A percentile compares a stretch with the other conserved stretches of the same genome.
Conservation (phyloP, 2,113 vertebrate genomes). For the Myrmecophaga tridactyla region DNA sequence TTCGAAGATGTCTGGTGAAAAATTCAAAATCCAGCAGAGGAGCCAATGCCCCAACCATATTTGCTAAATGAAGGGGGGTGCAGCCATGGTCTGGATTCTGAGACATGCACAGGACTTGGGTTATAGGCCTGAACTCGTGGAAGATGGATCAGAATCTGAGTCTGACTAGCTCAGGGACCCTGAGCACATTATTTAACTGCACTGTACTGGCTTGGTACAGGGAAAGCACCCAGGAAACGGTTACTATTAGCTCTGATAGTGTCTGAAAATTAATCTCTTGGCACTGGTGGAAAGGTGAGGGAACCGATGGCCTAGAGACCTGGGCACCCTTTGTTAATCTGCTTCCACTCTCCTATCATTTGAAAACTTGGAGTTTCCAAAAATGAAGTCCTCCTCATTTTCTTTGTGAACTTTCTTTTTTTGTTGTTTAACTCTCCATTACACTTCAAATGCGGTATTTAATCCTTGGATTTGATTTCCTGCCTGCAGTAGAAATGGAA, state of each 20-base stretch:
- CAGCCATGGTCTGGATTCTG: not conserved
- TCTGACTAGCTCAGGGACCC: not conserved
- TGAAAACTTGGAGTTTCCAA: not conserved
- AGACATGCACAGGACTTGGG: not conserved
- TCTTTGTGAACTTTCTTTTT: not conserved
- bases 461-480: conserved; percentile 63
- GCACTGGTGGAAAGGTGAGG: not conserved
- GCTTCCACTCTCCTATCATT: not conserved
- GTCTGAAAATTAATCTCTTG: not conserved
- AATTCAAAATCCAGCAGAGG: not conserved
- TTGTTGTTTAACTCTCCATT: not conserved
- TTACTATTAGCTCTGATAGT: not conserved
- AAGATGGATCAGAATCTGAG: not conserved
- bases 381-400: not conserved
- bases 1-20: not conserved
- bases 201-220: not conserved
- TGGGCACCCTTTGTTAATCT: not conserved
- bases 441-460: not conserved
- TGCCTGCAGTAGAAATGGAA: conserved; percentile 43
- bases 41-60: too few relatives aligned
- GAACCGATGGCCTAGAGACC: accelerated
- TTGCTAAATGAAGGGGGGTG: not conserved
- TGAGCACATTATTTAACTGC: too few relatives aligned
- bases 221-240: accelerated
- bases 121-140: accelerated